Evolutionary conservation across 2,797 vertebrate genomes (phyloP).

Genomic region (Hemibagrus guttatus): DNA sequence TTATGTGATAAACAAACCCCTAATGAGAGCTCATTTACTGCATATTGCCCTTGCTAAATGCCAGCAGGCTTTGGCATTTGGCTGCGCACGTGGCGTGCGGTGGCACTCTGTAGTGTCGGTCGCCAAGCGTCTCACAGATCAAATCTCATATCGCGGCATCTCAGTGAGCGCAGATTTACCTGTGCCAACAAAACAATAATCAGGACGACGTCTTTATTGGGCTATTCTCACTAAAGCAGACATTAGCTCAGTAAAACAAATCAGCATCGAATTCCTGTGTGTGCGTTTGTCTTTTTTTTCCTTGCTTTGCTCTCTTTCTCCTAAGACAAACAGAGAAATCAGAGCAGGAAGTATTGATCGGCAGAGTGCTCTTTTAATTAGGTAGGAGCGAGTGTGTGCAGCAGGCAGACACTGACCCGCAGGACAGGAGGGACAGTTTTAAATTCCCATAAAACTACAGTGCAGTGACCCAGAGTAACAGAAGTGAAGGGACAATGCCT

Average conservation of each 20-base stretch:
- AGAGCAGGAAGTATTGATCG: constrained; percentile 24
- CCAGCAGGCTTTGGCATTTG: constrained; percentile 61
- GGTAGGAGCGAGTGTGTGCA: constrained; percentile 6
- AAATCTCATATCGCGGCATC: constrained; percentile 19
- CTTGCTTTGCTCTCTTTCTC: not conserved
- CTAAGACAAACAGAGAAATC: constrained; percentile 6
- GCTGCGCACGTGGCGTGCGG: constrained; percentile 50
- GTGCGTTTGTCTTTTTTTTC: constrained; percentile 6
- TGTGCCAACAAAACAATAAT: not conserved
- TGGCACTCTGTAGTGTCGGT: constrained; percentile 40
- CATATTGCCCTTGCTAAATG: constrained; percentile 58
- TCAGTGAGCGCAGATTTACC: constrained; percentile 3
- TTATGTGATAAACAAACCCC: constrained; percentile 66
- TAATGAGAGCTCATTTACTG: constrained; percentile 69
- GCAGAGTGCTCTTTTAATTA: constrained; percentile 39
- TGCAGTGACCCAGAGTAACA: constrained; percentile 38
- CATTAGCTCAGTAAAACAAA: constrained; percentile 33
- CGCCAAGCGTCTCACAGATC: constrained; percentile 30
- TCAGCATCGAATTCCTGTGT: not conserved
- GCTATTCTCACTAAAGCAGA: constrained; percentile 39
- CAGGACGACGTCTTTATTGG: not conserved
- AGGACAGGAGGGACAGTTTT: constrained; percentile 24
- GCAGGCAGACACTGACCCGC: constrained; percentile 10
- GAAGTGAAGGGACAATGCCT: constrained; percentile 23
- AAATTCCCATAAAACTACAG: constrained; percentile 36